Percentiles rank a stretch among this genome's conserved stretches.
Evolutionary conservation across 2,113 vertebrate genomes (phyloP).

Genomic region (Brachyhypopomus gauderio): DNA sequence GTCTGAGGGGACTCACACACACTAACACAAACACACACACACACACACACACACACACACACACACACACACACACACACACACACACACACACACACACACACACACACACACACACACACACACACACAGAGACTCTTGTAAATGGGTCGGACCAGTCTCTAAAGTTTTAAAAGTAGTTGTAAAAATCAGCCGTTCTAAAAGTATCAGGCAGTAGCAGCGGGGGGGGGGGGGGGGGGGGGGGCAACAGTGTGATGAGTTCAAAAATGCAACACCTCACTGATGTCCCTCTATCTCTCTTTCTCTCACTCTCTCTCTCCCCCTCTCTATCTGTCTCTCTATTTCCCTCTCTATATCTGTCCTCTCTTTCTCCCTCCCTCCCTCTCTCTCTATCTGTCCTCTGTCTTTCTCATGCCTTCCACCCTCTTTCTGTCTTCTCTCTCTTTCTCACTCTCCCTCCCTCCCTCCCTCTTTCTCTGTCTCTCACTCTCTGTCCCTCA

Average conservation of each 20-base stretch:
- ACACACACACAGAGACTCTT: background rate
- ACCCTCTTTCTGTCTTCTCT: conserved; percentile 54
- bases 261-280: no score
- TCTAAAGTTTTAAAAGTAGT: no score
- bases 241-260: no score
- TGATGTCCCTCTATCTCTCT: background rate
- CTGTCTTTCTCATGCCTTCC: no score
- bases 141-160: no score
- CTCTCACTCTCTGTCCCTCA: background rate
- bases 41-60: conserved; percentile 40
- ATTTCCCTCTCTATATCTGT: background rate
- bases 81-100: conserved; percentile 8
- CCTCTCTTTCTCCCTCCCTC: background rate
- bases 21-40: background rate
- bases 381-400: no score
- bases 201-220: background rate
- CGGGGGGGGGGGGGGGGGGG: no score
- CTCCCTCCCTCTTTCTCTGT: conserved; percentile 51
- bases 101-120: background rate
- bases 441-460: conserved; percentile 11
- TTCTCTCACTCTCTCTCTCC: background rate
- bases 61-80: conserved; percentile 34
- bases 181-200: no score
- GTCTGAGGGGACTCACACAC: background rate
- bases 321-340: background rate